Evolutionary conservation across 2,113 vertebrate genomes (phyloP).

Genomic region (Nyctereutes procyonoides): DNA sequence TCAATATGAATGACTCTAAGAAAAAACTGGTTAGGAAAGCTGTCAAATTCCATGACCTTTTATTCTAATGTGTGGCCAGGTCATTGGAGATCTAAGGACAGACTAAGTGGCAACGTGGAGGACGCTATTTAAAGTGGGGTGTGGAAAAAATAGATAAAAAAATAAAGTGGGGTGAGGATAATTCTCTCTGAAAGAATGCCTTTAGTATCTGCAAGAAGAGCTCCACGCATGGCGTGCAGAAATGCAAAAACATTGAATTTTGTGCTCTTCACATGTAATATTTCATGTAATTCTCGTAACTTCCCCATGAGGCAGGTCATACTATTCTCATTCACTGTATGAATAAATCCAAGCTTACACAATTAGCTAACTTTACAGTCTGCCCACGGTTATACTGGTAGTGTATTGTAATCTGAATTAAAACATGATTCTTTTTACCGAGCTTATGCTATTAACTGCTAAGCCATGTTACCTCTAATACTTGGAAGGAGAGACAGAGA

Average conservation of each 20-base stretch:
- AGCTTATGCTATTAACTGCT: neutral
- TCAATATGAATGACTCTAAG: neutral
- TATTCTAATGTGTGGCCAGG: neutral
- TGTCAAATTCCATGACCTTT: neutral
- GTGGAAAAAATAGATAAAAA: neutral
- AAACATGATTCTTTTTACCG: neutral
- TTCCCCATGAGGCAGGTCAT: neutral
- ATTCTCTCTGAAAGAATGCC: neutral
- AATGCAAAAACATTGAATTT: neutral
- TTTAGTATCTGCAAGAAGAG: neutral
- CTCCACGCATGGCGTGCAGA: neutral
- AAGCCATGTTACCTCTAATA: neutral
- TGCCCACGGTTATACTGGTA: neutral
- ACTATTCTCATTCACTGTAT: neutral
- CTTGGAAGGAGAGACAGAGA: neutral
- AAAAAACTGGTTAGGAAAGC: constrained; percentile 30
- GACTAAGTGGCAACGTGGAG: neutral
- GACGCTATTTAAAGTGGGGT: neutral
- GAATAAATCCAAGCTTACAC: neutral
- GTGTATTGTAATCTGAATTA: neutral
- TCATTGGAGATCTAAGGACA: neutral
- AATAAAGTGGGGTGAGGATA: neutral
- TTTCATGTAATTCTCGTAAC: neutral
- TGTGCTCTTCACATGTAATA: neutral
- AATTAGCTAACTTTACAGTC: neutral